Evolutionary conservation across 2,113 vertebrate species (phyloP), one percentile per base, ranked within the genome.

Genomic region (Neofelis nebulosa): DNA sequence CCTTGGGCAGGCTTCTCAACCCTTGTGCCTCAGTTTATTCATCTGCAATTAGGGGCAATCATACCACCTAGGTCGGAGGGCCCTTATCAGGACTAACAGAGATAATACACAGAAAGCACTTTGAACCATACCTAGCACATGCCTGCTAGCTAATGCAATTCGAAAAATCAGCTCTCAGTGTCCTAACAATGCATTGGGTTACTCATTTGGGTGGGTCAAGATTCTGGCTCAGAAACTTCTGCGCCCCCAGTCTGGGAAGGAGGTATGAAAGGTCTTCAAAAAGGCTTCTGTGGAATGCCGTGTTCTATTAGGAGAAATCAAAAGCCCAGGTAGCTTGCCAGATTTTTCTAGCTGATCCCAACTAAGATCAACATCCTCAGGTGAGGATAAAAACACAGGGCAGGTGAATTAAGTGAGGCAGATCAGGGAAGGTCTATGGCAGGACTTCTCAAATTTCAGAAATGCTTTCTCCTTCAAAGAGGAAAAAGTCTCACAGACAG

Each of bases 401-500:
- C 63, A 57, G 41, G 6, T 52, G 18, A 80, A 83, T 57, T 94
- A 68, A 21, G 7, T 57, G 52, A 87, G 76, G 50, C 25, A 38
- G 73, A 36, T 5, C 6, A 33, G 13, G 52, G 19, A 85, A 74
- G 27, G 31, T 33, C 66, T 68, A 84, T 31, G 45, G 50, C 8
- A 88, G 52, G 33, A 87, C 36, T 87, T 87, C 69, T 83, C 84
- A 95, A 73, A 96, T 68, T 41, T 57, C 48, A 92, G 79, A 87
- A 87, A 16, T 12, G 18, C 12, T 63, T 90, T 87, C 38, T 69
- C 23, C 93, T 81, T 36, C 31, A 33, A 76, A 82, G 65, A 18
- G 57, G 68, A 90, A 76, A 65, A 79, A 31, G 11, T 76, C 15
- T 96, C 84, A 76, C 4, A 79, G 33, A 63, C 13, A 87, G n/a